A percentile compares a stretch with the other conserved stretches of the same genome.
phyloP scores from a whole-genome alignment of 2,113 vertebrate genomes.

The Sigmodon hispidus region DNA sequence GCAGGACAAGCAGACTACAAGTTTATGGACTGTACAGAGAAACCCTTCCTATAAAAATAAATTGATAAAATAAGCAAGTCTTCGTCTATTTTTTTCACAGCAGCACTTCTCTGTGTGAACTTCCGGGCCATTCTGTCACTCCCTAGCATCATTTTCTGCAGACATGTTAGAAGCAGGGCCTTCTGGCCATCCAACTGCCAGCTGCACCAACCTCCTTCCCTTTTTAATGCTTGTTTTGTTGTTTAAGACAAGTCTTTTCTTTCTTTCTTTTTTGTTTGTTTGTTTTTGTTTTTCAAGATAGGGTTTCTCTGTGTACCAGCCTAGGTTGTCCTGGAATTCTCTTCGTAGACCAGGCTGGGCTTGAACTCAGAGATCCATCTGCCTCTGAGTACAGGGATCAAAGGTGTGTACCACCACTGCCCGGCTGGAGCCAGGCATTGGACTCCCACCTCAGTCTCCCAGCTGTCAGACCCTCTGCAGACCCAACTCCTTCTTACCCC shows the following conservation, averaged over 20 bases:
- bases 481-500: neutral
- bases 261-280: no score
- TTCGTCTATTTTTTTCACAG: neutral
- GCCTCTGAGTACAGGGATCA: neutral
- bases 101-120: neutral
- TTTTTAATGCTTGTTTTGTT: neutral
- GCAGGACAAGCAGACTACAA: no score
- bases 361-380: neutral
- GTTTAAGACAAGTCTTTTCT: no score
- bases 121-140: no score
- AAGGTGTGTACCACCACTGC: neutral
- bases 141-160: neutral
- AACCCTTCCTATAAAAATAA: neutral
- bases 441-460: neutral
- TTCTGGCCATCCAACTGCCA: neutral
- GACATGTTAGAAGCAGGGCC: neutral
- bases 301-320: neutral
- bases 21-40: neutral
- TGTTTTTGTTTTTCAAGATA: fast-evolving
- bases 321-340: neutral
- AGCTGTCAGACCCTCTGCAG: neutral
- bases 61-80: neutral
- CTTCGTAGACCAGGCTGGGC: neutral
- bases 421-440: neutral
- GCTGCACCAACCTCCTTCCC: neutral